Base-by-base conservation (phyloP, 2,113 vertebrate genomes). In the Dinomys branickii region DNA sequence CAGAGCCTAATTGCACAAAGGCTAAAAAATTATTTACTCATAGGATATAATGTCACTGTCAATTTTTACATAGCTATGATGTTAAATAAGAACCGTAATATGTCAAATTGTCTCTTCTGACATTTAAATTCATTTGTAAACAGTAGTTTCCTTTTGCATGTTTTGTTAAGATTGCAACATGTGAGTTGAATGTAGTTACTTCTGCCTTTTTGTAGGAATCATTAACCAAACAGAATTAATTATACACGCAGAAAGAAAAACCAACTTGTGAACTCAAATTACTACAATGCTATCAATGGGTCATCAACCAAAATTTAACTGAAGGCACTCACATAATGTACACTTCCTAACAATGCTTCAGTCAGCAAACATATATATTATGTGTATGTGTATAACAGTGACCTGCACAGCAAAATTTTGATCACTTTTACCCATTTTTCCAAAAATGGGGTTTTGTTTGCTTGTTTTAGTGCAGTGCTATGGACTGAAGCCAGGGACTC, bases 41-140 rank as follows among this genome's bases (percentile, higher is more conserved):
- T 44, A 47, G 52, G 28, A 85, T 69, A 95, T 17, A 65, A 75
- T 33, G 56, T 44, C 52, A 87, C 6, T 77, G 20, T 93, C 94
- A 96, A 61, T 30, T 87, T 81, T 97, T 82, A 67, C 50, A 94
- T 94, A 87, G 71, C 17, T 95, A 54, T 47, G 5, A 83, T 19
- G 3, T 47, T 89, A 80, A n/a, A n/a, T n/a, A n/a, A 88, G 44
- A 85, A 33, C 83, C 61, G n/a, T 16, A 85, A 11, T 73, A 94
- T n/a, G n/a, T 59, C 58, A 71, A 91, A 93, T 26, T 56, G 50
- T 22, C 83, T 88, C 41, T 80, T 94, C 35, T 91, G 35, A 93
- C 65, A 95, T 73, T 92, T 77, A 94, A 86, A 56, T 65, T 59
- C 41, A 80, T 86, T 94, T 94, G 90, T 67, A 89, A 97, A 59